Conservation (phyloP, 2,888 invertebrate species). For the Nebria brevicollis region DNA sequence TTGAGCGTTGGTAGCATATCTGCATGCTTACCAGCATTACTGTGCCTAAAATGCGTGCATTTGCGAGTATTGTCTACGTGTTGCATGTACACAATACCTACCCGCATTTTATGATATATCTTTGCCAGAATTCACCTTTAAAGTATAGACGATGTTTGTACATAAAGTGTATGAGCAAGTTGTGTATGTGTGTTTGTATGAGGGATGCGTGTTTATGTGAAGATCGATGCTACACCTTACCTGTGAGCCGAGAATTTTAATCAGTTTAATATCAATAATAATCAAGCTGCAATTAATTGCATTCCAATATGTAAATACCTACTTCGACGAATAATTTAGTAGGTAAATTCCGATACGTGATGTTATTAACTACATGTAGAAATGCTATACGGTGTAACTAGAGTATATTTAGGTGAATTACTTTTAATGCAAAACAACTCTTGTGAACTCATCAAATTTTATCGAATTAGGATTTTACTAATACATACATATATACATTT, state of each 20-base stretch:
- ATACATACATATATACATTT: neutral
- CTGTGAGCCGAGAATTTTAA: constrained; percentile 6
- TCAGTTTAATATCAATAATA: neutral
- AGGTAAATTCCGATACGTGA: neutral
- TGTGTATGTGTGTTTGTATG: neutral
- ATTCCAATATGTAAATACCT: neutral
- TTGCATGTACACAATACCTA: neutral
- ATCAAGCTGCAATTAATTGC: constrained; percentile 9
- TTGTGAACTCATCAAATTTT: neutral
- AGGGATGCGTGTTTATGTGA: no score
- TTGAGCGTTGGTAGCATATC: neutral
- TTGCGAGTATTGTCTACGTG: neutral
- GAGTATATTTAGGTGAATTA: neutral
- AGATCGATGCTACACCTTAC: constrained; percentile 5
- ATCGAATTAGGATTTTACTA: neutral
- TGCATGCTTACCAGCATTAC: neutral
- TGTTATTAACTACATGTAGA: neutral
- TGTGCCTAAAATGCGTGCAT: neutral
- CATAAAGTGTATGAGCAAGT: neutral
- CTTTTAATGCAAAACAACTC: neutral
- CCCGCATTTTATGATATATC: neutral
- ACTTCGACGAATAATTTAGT: neutral
- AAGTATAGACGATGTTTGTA: neutral
- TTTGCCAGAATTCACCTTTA: neutral
- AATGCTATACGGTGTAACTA: neutral